These are phyloP conservation scores for Megastigmus dorsalis DNA, from an alignment of 2,888 invertebrate genomes.

Conservation along the genomic window DNA sequence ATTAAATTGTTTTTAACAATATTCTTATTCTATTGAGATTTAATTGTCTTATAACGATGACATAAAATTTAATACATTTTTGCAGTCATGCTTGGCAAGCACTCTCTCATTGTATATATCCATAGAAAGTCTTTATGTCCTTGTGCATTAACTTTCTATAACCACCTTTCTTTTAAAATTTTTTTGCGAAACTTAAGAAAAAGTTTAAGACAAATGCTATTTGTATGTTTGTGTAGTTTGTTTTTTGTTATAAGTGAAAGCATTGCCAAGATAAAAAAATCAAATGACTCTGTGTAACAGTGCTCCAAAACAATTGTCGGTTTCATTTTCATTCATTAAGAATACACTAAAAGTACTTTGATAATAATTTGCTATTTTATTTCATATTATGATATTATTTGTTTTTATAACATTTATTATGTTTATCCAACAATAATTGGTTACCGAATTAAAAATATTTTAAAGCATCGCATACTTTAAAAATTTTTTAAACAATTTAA, in stretches of 20 bases:
- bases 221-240: not conserved
- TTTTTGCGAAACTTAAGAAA: not conserved
- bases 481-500: too few species aligned
- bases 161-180: not conserved
- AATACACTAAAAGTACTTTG: too few species aligned
- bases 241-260: slow-evolving; percentile 6
- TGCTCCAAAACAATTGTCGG: too few species aligned
- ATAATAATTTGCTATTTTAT: too few species aligned
- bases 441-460: too few species aligned
- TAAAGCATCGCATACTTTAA: too few species aligned
- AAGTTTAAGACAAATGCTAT: not conserved
- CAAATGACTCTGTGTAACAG: too few species aligned
- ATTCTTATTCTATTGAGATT: not conserved
- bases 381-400: too few species aligned
- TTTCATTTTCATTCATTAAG: too few species aligned
- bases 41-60: not conserved
- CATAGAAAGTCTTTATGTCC: slow-evolving; percentile 9
- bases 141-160: slow-evolving; percentile 12
- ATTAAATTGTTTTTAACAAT: not conserved
- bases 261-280: not conserved
- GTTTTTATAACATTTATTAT: too few species aligned
- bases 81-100: not conserved
- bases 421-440: too few species aligned
- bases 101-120: not conserved
- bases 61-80: slow-evolving; percentile 12